Conservation (phyloP, 2,113 vertebrate species). For the Lamprotornis superbus region DNA sequence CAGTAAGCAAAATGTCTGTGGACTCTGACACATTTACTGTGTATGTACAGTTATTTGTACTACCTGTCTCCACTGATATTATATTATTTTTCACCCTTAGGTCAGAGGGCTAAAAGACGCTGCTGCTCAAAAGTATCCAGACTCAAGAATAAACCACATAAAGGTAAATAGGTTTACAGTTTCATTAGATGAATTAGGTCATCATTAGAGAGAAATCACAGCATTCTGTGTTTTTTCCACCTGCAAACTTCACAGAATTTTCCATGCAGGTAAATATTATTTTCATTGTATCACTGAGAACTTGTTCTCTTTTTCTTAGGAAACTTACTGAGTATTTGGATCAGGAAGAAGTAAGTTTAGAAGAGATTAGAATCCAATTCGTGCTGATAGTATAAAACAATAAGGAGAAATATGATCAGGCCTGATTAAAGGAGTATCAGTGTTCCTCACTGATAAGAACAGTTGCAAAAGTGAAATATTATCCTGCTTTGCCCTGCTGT, state of each 20-base stretch:
- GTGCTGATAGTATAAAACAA: not conserved
- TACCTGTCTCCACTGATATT: not conserved
- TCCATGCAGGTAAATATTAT: not conserved
- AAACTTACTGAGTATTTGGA: not conserved
- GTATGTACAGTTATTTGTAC: not conserved
- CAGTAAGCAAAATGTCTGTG: not conserved
- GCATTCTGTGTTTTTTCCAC: not conserved
- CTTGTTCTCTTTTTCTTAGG: not conserved
- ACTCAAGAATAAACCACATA: rapidly evolving
- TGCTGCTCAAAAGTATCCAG: not conserved
- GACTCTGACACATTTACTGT: not conserved
- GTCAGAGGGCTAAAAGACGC: not conserved
- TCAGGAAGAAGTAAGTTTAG: not conserved
- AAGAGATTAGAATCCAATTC: not conserved
- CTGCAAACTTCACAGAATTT: not conserved
- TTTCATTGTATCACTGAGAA: not conserved
- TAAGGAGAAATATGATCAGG: not conserved
- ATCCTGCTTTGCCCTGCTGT: not conserved
- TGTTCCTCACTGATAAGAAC: not conserved
- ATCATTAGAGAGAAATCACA: not conserved
- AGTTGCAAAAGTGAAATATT: not conserved
- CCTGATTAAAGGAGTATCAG: not conserved
- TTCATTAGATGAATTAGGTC: not conserved
- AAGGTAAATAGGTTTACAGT: slow-evolving; percentile 4
- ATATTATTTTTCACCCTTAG: not conserved